Evolutionary conservation across 2,797 vertebrate genomes (phyloP).

Genomic region (Coendou prehensilis): DNA sequence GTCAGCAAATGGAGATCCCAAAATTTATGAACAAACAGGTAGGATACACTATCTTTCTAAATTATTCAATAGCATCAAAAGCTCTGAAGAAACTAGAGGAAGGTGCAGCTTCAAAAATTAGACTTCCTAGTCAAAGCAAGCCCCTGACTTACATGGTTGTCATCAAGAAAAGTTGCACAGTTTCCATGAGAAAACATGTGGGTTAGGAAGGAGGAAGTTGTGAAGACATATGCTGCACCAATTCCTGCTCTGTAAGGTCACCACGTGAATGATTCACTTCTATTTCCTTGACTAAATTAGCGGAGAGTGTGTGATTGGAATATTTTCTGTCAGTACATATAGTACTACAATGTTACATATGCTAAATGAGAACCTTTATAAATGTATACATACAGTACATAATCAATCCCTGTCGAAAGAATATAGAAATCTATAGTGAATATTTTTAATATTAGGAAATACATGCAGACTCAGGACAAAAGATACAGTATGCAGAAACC

Average conservation of each 20-base stretch:
- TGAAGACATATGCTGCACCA: not conserved
- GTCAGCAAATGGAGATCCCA: not conserved
- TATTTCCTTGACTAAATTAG: not conserved
- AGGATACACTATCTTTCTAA: not conserved
- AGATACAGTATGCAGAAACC: not conserved
- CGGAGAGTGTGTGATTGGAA: not conserved
- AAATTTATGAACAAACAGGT: not conserved
- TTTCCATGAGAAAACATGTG: not conserved
- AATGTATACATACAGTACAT: not conserved
- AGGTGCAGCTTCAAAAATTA: not conserved
- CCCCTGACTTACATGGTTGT: not conserved
- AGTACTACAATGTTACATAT: not conserved
- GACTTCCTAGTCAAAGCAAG: not conserved
- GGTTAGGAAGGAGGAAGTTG: not conserved
- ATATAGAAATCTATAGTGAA: not conserved
- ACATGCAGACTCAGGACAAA: not conserved
- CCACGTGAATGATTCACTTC: not conserved
- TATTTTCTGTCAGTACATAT: not conserved
- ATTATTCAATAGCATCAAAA: not conserved
- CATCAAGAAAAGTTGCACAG: rapidly evolving
- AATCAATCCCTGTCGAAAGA: not conserved
- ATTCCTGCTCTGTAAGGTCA: not conserved
- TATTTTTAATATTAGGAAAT: not conserved
- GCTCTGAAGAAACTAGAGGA: not conserved
- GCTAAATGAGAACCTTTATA: not conserved